These are phyloP conservation scores for Stichodactyla helianthus DNA, from an alignment of 64 coral and sea anemone genomes.

Conservation along the genomic window DNA sequence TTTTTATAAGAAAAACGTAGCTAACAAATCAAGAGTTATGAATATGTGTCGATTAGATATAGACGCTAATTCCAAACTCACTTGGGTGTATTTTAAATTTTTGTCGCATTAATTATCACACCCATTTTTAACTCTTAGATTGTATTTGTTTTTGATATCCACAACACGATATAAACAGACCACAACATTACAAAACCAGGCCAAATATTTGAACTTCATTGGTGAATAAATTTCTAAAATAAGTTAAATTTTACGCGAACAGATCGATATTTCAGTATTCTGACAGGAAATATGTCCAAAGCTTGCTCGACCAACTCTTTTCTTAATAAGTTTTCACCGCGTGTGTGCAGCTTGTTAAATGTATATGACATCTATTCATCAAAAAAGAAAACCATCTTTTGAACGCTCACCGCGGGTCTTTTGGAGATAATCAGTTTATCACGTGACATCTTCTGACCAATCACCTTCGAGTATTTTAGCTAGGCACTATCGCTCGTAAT, in stretches of 20 bases:
- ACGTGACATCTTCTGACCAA: background rate
- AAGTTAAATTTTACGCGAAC: background rate
- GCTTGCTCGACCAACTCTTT: background rate
- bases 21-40: no score
- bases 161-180: background rate
- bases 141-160: background rate
- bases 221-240: background rate
- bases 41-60: no score
- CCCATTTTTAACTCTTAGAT: background rate
- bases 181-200: background rate
- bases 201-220: background rate
- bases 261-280: background rate
- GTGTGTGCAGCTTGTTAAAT: slow-evolving; percentile 16
- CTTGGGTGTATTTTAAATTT: background rate
- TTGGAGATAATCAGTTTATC: background rate
- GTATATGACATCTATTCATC: background rate
- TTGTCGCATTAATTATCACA: background rate
- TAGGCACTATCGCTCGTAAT: background rate
- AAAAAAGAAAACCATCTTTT: background rate
- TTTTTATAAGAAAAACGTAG: no score
- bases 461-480: background rate
- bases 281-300: background rate
- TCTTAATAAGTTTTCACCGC: slow-evolving; percentile 4
- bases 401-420: background rate
- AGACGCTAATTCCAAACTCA: background rate